A percentile compares a stretch with the other conserved stretches of the same genome.
Evolutionary conservation across 2,113 vertebrate species (phyloP).

Genomic region (Ivindomyrus marchei): DNA sequence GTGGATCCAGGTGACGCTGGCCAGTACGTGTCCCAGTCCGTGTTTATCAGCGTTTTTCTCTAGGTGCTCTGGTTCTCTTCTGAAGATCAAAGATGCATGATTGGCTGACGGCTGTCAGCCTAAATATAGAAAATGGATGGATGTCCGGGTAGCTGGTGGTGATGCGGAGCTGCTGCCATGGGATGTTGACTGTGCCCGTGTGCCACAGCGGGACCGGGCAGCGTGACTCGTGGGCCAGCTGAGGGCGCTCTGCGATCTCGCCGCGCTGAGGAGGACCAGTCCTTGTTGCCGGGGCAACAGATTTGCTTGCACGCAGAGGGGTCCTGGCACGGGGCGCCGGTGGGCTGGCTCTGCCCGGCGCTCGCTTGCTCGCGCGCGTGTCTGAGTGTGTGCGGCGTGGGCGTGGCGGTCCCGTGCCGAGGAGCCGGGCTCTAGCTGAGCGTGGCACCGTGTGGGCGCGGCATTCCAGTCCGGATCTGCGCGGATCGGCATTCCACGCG

Average conservation of each 20-base stretch:
- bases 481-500: background rate
- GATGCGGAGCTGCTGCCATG: background rate
- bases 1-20: background rate
- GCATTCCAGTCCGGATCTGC: background rate
- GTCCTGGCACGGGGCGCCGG: background rate
- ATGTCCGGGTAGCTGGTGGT: background rate
- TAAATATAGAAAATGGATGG: background rate
- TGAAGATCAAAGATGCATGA: background rate
- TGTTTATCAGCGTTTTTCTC: background rate
- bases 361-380: background rate
- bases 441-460: background rate
- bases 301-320: background rate
- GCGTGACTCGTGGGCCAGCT: background rate
- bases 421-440: background rate
- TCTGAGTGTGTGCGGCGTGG: background rate
- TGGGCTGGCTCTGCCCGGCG: background rate
- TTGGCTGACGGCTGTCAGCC: background rate
- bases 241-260: background rate
- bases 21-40: background rate
- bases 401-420: background rate
- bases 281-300: conserved; percentile 21
- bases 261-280: background rate
- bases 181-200: background rate
- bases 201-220: background rate
- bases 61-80: background rate